These are phyloP conservation scores for Eriosoma lanigerum DNA, from an alignment of 1,140 invertebrate genomes.

Conservation along the genomic window DNA sequence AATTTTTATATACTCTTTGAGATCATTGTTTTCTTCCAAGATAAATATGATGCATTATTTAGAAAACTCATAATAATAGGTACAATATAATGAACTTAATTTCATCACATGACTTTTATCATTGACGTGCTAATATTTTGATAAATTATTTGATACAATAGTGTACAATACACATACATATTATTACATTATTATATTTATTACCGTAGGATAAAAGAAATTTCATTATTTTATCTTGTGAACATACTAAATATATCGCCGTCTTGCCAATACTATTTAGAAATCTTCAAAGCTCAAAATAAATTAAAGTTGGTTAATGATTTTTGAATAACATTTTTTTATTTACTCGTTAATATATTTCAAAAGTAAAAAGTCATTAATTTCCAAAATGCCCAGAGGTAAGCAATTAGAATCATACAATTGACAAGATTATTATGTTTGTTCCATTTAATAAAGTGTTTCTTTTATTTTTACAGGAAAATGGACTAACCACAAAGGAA, in stretches of 20 bases:
- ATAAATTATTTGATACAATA: slow-evolving; percentile 25
- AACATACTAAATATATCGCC: too few species aligned
- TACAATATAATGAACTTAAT: not conserved
- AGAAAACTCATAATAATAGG: too few species aligned
- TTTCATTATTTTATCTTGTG: too few species aligned
- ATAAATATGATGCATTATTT: not conserved
- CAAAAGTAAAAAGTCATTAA: not conserved
- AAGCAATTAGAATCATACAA: not conserved
- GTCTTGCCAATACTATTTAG: not conserved
- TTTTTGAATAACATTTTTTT: not conserved
- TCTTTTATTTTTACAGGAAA: slow-evolving; percentile 67
- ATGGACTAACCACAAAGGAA: slow-evolving; percentile 88
- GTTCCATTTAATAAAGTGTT: not conserved
- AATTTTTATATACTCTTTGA: not conserved
- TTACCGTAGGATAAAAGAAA: too few species aligned
- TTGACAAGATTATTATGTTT: too few species aligned
- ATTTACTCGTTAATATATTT: not conserved
- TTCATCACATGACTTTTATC: not conserved
- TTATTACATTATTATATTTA: too few species aligned
- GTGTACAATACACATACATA: not conserved
- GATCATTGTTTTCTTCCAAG: slow-evolving; percentile 6
- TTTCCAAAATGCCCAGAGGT: slow-evolving; percentile 44
- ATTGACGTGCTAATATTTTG: slow-evolving; percentile 39
- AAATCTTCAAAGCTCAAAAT: not conserved
- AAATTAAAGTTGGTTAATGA: not conserved